phyloP scores from a whole-genome alignment of 2,888 invertebrate genomes.

The Suillia variegata region DNA sequence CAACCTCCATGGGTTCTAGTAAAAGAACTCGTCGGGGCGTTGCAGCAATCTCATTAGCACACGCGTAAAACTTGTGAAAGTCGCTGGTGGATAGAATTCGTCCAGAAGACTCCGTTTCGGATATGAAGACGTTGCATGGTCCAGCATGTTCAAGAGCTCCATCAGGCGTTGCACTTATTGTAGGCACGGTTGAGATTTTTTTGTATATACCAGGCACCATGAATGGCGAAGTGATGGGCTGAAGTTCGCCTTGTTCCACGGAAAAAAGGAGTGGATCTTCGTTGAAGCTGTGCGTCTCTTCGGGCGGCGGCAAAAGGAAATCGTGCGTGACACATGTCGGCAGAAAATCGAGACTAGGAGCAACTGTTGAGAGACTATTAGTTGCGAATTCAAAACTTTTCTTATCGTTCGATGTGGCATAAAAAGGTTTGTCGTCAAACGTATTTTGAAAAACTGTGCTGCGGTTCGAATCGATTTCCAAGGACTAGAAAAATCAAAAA shows the following conservation, averaged over 20 bases:
- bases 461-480: too few species aligned
- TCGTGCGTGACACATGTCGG: conserved; percentile 11
- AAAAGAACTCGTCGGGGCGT: not conserved
- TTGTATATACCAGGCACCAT: conserved; percentile 46
- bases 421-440: too few species aligned
- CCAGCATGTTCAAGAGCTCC: not conserved
- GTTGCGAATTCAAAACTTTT: too few species aligned
- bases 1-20: not conserved
- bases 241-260: conserved; percentile 38
- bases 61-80: conserved; percentile 30
- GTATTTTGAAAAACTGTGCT: too few species aligned
- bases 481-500: too few species aligned
- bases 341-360: conserved; percentile 16
- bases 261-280: conserved; percentile 41
- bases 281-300: conserved; percentile 32
- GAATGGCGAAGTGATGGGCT: conserved; percentile 41
- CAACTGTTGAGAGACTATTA: too few species aligned
- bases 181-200: conserved; percentile 29
- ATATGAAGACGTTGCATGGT: conserved; percentile 38
- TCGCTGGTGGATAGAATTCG: conserved; percentile 33
- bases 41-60: conserved; percentile 8
- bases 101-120: conserved; percentile 33
- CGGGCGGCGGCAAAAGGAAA: conserved; percentile 29
- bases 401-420: too few species aligned
- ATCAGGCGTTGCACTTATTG: not conserved